These are phyloP conservation scores for Myrmecobius fasciatus DNA, from an alignment of 2,113 vertebrate genomes.

Conservation along the genomic window DNA sequence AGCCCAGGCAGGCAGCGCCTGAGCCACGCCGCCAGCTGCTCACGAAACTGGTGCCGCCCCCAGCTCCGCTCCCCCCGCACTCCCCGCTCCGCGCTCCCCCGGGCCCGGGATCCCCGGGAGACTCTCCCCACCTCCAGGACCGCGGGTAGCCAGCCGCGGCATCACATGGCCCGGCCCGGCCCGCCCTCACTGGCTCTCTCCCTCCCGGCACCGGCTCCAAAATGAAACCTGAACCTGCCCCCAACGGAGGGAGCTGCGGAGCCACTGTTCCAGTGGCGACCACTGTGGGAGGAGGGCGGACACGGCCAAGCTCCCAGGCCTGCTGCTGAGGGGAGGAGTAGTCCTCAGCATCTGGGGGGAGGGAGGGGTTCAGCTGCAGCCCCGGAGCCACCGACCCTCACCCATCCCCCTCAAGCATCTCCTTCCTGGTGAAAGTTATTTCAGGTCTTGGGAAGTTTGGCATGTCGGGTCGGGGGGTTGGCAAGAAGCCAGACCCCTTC, in stretches of 20 bases:
- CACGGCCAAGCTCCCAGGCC: not conserved
- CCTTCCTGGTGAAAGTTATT: not conserved
- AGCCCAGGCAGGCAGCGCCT: conserved; percentile 24
- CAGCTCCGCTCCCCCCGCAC: conserved; percentile 36
- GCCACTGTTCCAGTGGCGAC: conserved; percentile 6
- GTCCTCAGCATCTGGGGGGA: not conserved
- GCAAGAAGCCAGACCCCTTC: not conserved
- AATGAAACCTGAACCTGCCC: conserved; percentile 72
- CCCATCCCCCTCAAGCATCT: fast-evolving
- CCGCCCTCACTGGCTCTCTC: conserved; percentile 27
- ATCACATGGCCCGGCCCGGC: conserved; percentile 68
- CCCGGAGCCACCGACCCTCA: fast-evolving
- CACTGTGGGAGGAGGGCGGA: not conserved
- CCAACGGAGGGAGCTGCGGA: not conserved
- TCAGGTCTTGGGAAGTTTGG: not conserved
- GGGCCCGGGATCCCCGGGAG: conserved; percentile 36
- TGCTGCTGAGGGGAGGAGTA: not conserved
- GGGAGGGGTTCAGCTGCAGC: fast-evolving
- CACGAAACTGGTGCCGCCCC: conserved; percentile 43
- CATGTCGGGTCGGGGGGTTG: not conserved
- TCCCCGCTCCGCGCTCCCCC: conserved; percentile 40
- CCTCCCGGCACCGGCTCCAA: conserved; percentile 53
- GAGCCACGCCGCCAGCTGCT: not conserved
- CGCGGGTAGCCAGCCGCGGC: conserved; percentile 18
- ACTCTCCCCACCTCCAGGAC: not conserved